Base-by-base conservation (phyloP, 2,113 vertebrate genomes). In the Ancistrus triradiatus region DNA sequence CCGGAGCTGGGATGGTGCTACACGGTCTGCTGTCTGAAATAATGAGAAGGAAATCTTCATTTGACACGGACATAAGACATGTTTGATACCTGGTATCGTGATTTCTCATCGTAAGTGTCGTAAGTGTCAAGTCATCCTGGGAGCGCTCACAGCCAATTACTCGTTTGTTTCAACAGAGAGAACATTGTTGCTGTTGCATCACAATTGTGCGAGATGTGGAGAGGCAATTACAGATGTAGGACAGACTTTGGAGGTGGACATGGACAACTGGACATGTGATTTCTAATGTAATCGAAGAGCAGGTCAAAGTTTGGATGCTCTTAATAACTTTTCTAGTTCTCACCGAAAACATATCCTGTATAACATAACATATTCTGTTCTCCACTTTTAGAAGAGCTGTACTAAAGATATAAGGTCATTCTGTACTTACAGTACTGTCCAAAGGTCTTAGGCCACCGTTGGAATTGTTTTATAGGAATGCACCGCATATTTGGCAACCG, bases 21-120 rank as follows among this genome's bases (percentile, higher is more conserved):
- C 47, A 64, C 18, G 61, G 21, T 59, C 38, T 18, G 15, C 61
- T 65, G 68, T 70, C 61, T 27, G 33, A 72, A 72, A 66, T 72
- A 72, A 72, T 72, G 69, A 72, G 69, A 7, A 8, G 14, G 18
- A 46, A 66, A 52, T 42, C 50, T 49, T 37, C 18, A 40, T 53
- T 59, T 65, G 69, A 71, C 56, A 28, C 22, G 28, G 8, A 11
- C 48, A 46, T 70, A 65, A 70, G 68, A 70, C 25, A 25, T 71
- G 69, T 67, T 47, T 43, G 43, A 50, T 15, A 49, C 24, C 8
- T n/a, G n/a, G n/a, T n/a, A n/a, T n/a, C n/a, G n/a, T n/a, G n/a
- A n/a, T n/a, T n/a, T n/a, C n/a, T n/a, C n/a, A n/a, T n/a, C n/a
- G n/a, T n/a, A n/a, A n/a, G n/a, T n/a, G n/a, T n/a, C n/a, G n/a